Conservation (phyloP, 2,888 invertebrate species). For the Lamellibrachia satsuma region DNA sequence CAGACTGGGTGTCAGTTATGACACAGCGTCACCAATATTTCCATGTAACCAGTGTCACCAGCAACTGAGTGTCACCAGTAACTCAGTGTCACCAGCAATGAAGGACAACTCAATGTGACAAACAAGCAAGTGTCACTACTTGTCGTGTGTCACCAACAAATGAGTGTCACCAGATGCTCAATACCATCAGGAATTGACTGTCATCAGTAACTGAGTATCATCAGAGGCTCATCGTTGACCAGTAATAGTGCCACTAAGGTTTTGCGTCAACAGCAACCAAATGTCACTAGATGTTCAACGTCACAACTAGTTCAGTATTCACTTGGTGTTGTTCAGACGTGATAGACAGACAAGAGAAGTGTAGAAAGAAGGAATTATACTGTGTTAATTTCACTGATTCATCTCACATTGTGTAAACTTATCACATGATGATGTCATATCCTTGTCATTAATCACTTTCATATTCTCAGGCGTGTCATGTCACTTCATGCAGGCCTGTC, state of each 20-base stretch:
- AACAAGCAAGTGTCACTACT: background rate
- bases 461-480: background rate
- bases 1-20: background rate
- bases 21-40: background rate
- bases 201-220: background rate
- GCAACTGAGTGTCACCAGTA: background rate
- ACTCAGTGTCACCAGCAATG: background rate
- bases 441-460: background rate
- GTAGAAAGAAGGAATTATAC: background rate
- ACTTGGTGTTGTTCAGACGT: background rate
- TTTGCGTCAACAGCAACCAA: no score
- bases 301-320: background rate
- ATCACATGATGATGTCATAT: background rate
- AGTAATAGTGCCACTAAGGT: background rate
- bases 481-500: background rate
- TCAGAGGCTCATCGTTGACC: background rate
- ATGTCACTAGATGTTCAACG: background rate
- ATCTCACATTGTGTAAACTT: background rate
- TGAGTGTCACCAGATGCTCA: background rate
- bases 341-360: background rate
- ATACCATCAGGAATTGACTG: background rate
- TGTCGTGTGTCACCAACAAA: background rate
- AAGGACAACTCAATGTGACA: background rate
- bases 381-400: background rate
- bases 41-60: background rate